Base-by-base conservation (phyloP, 2,888 invertebrate genomes). In the Cataglyphis cursor region DNA sequence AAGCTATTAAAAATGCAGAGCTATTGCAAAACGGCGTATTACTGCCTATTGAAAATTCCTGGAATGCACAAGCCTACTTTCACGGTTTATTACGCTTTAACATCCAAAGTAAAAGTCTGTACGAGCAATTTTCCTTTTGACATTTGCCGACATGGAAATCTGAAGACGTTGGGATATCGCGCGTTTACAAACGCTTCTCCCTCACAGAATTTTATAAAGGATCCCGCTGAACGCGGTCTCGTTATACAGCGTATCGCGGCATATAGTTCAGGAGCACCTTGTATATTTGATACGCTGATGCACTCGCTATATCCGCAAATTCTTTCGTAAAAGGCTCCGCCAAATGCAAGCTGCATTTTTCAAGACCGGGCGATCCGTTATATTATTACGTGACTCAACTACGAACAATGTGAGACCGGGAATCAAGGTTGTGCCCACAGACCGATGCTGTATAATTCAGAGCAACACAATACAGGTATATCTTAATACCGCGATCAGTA, bases 321-420 rank as follows among this genome's bases (percentile, higher is more conserved):
- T 68, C 72, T 80, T 83, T 80, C 80, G 72, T 83, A 83, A 80
- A 80, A 83, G 83, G 65, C 59, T 59, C 59, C 74, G 38, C 62
- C 62, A 81, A 66, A 66, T 61, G 61, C 59, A 51, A n/a, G 48
- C 10, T 59, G 66, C 78, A 86, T 76, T 78, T 80, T 83, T 82
- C 84, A 44, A 65, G 70, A 62, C 59, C 28, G 59, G 18, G 38
- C 68, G 84, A 80, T 72, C 87, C 89, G 89, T 89, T 85, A 85
- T 76, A 65, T 44, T 81, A 81, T 89, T 89, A 88, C 89, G 89
- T 89, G 89, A 89, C 81, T 74, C 65, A 74, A 85, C 76, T 88
- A 78, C 83, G 66, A 85, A 82, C 88, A 85, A 72, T 54, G 80
- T 57, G 48, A 62, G 84, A 83, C 73, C 82, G 70, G 9, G 85